phyloP scores from a whole-genome alignment of 2,797 vertebrate genomes.

The Macrochelys suwanniensis region DNA sequence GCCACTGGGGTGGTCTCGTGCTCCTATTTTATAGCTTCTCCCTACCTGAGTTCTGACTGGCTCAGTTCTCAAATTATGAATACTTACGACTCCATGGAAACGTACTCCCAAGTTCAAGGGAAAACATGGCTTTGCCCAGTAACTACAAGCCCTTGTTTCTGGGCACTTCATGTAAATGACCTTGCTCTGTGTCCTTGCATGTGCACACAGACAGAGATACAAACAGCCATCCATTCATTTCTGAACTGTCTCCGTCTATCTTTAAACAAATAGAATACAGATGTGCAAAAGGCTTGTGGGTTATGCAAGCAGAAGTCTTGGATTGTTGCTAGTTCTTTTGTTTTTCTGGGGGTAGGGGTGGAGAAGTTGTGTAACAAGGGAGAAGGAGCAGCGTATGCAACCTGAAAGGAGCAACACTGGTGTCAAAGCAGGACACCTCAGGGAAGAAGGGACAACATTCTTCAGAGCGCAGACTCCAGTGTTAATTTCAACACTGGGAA shows the following conservation, averaged over 20 bases:
- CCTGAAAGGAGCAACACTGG: too few species aligned
- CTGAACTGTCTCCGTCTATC: background rate
- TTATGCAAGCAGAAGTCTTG: too few species aligned
- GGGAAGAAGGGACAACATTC: too few species aligned
- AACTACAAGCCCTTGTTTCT: background rate
- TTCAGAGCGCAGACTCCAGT: too few species aligned
- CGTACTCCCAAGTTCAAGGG: background rate
- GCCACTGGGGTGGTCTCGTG: too few species aligned
- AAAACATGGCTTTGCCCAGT: background rate
- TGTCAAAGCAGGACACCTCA: too few species aligned
- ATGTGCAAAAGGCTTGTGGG: background rate
- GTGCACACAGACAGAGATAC: background rate
- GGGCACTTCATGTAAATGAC: background rate
- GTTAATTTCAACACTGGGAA: too few species aligned
- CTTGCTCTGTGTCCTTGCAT: background rate
- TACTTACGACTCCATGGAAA: background rate
- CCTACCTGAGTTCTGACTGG: too few species aligned
- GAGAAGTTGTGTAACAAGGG: background rate
- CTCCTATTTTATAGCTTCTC: too few species aligned
- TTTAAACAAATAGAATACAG: background rate
- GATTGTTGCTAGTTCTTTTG: background rate
- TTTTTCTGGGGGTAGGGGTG: background rate
- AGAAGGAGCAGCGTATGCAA: background rate
- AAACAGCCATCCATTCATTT: background rate
- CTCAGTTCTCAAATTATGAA: too few species aligned